A percentile compares a stretch with the other conserved stretches of the same genome.
Conservation (phyloP, 2,113 vertebrate species). For the Narcine bancroftii region DNA sequence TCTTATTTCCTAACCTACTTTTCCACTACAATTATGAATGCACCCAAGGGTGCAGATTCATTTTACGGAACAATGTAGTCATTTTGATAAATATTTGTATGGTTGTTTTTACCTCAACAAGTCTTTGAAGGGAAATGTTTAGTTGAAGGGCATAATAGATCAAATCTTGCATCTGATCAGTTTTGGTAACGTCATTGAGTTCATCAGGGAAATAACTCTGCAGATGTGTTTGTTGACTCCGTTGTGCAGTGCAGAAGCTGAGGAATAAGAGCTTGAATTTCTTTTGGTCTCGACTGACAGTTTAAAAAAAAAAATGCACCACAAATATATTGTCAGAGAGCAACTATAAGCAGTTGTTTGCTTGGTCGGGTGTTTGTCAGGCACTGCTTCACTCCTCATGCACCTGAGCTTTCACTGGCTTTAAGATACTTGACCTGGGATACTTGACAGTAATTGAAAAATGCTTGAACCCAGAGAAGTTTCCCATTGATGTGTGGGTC, state of each 20-base stretch:
- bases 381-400: not conserved
- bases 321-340: too few species aligned
- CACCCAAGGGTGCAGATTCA: not conserved
- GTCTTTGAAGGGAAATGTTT: not conserved
- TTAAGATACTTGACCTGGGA: not conserved
- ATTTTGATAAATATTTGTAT: not conserved
- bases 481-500: not conserved
- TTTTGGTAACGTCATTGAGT: not conserved
- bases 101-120: not conserved
- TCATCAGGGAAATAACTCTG: not conserved
- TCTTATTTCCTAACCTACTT: not conserved
- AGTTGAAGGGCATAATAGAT: not conserved
- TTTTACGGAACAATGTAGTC: not conserved
- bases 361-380: not conserved
- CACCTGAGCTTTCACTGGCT: not conserved
- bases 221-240: not conserved
- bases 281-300: not conserved
- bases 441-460: not conserved
- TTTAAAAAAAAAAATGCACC: too few species aligned
- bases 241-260: not conserved
- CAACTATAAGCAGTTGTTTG: not conserved
- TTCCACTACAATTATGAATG: too few species aligned
- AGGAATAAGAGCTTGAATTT: not conserved
- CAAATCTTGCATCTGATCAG: not conserved
- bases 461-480: not conserved